Conservation (phyloP, 2,888 invertebrate genomes). For the Zaprionus bogoriensis region DNA sequence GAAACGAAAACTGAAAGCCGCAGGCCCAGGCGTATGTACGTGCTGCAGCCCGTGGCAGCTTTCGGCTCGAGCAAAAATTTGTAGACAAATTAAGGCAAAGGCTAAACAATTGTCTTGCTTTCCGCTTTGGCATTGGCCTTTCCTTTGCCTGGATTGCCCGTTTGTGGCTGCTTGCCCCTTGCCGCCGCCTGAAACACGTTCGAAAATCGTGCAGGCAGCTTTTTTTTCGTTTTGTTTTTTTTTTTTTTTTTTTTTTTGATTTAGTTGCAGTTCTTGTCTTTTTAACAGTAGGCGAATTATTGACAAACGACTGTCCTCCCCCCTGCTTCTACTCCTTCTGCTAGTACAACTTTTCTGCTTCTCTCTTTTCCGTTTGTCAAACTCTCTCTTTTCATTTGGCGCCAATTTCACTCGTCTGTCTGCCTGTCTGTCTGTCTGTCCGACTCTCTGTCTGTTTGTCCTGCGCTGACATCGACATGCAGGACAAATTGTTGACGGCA, state of each 20-base stretch:
- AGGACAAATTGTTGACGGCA: slow-evolving; percentile 79
- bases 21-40: no score
- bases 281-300: slow-evolving; percentile 65
- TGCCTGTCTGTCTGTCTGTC: background rate
- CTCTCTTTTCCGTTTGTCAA: background rate
- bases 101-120: slow-evolving; percentile 60
- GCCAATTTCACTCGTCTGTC: slow-evolving; percentile 65
- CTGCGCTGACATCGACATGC: slow-evolving; percentile 70
- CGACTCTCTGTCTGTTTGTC: slow-evolving; percentile 33
- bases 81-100: slow-evolving; percentile 73
- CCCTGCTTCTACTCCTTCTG: background rate
- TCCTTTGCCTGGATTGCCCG: slow-evolving; percentile 3
- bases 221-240: no score
- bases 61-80: slow-evolving; percentile 49
- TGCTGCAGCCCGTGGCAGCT: slow-evolving; percentile 39
- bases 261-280: slow-evolving; percentile 60
- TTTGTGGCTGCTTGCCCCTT: slow-evolving; percentile 2
- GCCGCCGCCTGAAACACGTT: slow-evolving; percentile 56
- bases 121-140: slow-evolving; percentile 46
- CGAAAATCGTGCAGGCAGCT: slow-evolving; percentile 65
- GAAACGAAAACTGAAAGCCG: slow-evolving; percentile 6
- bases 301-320: slow-evolving; percentile 56
- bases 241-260: no score
- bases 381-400: slow-evolving; percentile 71
- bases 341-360: no score